These are phyloP conservation scores for Nesoenas mayeri DNA, from an alignment of 2,113 vertebrate genomes.

Conservation along the genomic window DNA sequence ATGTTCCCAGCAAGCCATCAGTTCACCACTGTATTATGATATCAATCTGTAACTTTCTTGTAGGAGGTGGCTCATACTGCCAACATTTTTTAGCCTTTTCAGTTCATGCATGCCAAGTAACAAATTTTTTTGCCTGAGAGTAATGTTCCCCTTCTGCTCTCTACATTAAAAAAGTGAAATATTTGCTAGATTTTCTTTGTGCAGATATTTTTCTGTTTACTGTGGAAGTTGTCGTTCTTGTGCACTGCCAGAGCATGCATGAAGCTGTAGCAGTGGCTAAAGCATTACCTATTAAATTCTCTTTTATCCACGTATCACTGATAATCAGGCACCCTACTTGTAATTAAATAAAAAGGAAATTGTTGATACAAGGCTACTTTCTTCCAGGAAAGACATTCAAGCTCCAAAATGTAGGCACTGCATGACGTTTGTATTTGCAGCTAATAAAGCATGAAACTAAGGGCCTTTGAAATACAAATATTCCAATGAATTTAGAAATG, in stretches of 20 bases:
- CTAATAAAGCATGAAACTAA: neutral
- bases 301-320: neutral
- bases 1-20: neutral
- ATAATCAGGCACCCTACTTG: neutral
- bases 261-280: neutral
- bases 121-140: neutral
- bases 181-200: neutral
- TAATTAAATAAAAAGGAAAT: neutral
- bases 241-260: neutral
- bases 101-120: neutral
- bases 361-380: neutral
- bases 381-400: neutral
- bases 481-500: neutral
- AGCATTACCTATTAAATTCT: neutral
- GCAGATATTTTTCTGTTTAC: neutral
- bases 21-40: neutral
- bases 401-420: neutral
- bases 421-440: neutral
- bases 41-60: neutral
- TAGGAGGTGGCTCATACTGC: neutral
- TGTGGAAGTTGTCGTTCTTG: neutral
- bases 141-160: neutral
- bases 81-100: neutral
- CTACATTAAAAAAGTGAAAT: neutral
- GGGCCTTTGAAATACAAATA: constrained; percentile 17